Evolutionary conservation across 1,140 invertebrate species (phyloP).

Genomic region (Ostrea denselamellosa): DNA sequence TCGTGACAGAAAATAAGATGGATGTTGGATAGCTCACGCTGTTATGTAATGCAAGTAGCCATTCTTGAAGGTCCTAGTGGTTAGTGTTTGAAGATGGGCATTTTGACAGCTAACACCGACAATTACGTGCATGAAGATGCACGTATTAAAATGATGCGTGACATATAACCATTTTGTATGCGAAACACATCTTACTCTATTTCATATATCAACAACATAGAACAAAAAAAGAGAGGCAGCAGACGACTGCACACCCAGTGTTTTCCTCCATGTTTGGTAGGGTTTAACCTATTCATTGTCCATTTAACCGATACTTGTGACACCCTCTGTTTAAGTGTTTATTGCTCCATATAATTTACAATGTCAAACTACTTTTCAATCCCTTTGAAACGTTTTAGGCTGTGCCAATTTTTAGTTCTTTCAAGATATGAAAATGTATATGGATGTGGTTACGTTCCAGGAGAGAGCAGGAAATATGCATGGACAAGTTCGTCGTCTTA

Average conservation of each 20-base stretch:
- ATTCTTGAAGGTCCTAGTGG: not conserved
- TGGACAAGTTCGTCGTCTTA: not conserved
- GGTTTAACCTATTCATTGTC: slow-evolving; percentile 22
- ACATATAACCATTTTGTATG: not conserved
- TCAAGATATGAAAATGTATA: not conserved
- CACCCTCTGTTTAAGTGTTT: slow-evolving; percentile 15
- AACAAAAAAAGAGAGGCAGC: slow-evolving; percentile 14
- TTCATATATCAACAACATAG: not conserved
- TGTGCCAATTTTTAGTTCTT: not conserved
- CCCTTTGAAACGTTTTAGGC: not conserved
- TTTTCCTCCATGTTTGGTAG: not conserved
- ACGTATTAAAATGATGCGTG: not conserved
- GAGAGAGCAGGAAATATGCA: not conserved
- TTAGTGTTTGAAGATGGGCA: not conserved
- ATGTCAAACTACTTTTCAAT: slow-evolving; percentile 22
- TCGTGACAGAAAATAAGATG: not conserved
- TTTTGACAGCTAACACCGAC: not conserved
- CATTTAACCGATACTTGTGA: not conserved
- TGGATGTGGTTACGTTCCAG: not conserved
- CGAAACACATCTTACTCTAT: slow-evolving; percentile 11
- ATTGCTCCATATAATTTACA: slow-evolving; percentile 34
- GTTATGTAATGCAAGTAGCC: not conserved
- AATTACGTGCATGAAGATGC: slow-evolving; percentile 2
- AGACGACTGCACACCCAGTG: not conserved
- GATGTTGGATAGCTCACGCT: not conserved